A percentile compares a stretch with the other conserved stretches of the same genome.
phyloP scores from a whole-genome alignment of 37 sponge, comb jelly and placozoan species.

The Ianthella basta region DNA sequence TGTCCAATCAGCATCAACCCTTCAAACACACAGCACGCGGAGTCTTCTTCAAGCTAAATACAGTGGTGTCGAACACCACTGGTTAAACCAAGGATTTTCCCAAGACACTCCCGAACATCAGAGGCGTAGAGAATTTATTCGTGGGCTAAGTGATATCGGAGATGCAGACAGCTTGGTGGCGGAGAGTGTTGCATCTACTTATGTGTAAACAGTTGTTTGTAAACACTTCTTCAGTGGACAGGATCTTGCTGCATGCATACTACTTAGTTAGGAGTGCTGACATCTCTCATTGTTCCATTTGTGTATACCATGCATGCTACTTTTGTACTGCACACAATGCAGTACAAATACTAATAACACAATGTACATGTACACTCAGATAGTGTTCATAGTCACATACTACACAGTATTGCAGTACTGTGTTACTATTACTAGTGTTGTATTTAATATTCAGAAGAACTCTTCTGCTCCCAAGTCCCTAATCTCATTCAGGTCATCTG shows the following conservation, averaged over 20 bases:
- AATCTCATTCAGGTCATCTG: conserved; percentile 74
- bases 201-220: neutral
- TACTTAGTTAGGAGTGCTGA: no score
- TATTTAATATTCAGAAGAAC: conserved; percentile 10
- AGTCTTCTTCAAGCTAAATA: conserved; percentile 17
- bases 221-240: no score
- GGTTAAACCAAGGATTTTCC: conserved; percentile 25
- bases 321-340: no score
- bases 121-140: conserved; percentile 23
- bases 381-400: no score
- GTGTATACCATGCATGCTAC: no score
- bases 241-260: no score
- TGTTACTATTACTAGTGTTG: no score
- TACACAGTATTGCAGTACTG: no score
- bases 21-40: neutral
- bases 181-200: conserved; percentile 30
- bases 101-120: conserved; percentile 30
- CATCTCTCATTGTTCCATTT: no score
- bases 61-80: conserved; percentile 18
- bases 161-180: conserved; percentile 1
- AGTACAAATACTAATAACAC: no score
- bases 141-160: neutral
- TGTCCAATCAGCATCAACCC: neutral
- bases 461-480: conserved; percentile 63
- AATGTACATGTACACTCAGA: no score